These are phyloP conservation scores for Ibidorhyncha struthersii DNA, from an alignment of 2,113 vertebrate species.

Conservation along the genomic window DNA sequence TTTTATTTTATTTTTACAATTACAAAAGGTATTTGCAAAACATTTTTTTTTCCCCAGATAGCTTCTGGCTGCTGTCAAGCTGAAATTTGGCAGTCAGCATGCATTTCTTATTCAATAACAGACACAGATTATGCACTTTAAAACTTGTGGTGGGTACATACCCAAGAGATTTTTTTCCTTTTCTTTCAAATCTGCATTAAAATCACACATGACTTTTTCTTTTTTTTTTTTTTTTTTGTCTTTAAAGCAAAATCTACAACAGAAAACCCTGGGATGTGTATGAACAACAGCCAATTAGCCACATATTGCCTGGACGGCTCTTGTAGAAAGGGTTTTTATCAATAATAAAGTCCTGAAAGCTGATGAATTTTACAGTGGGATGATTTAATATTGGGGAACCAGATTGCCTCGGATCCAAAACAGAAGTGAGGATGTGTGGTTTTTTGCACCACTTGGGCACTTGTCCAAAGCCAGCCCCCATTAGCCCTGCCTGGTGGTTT, in stretches of 20 bases:
- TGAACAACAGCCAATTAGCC: neutral
- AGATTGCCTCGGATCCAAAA: neutral
- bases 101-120: slow-evolving; percentile 41
- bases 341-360: neutral
- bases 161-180: neutral
- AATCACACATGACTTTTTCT: neutral
- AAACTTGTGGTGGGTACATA: slow-evolving; percentile 23
- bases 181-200: slow-evolving; percentile 2
- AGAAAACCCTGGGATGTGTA: neutral
- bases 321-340: neutral
- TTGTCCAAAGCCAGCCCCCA: neutral
- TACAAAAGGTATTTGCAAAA: slow-evolving; percentile 53
- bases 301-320: neutral
- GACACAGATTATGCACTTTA: slow-evolving; percentile 37
- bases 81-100: slow-evolving; percentile 31
- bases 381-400: neutral
- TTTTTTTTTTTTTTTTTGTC: neutral
- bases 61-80: slow-evolving; percentile 41
- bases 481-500: neutral
- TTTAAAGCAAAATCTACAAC: neutral
- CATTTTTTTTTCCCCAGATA: neutral
- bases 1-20: neutral
- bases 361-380: neutral
- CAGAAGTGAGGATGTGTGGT: neutral
- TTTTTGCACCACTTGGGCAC: neutral